Conservation (phyloP, 2,797 vertebrate genomes). For the Takifugu rubripes region DNA sequence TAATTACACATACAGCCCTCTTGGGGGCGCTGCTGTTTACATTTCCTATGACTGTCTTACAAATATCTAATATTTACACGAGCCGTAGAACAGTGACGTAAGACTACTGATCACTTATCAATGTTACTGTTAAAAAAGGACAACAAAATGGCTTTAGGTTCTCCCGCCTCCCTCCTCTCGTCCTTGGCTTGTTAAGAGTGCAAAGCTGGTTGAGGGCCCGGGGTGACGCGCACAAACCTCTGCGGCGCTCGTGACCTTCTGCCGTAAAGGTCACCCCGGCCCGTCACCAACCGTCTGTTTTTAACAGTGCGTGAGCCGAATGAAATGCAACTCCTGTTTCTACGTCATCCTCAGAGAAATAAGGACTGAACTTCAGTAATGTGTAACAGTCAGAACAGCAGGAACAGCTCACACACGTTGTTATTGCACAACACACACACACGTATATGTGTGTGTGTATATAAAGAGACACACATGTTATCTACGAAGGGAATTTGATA, state of each 20-base stretch:
- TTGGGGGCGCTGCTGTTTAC: constrained; percentile 53
- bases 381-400: constrained; percentile 69
- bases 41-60: constrained; percentile 52
- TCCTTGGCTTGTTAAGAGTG: constrained; percentile 76
- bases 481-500: constrained; percentile 12
- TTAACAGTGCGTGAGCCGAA: constrained; percentile 77
- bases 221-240: constrained; percentile 66
- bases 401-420: constrained; percentile 45
- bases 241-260: constrained; percentile 19
- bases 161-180: constrained; percentile 40
- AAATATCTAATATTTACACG: constrained; percentile 44
- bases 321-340: constrained; percentile 55
- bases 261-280: constrained; percentile 37
- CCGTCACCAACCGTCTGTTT: constrained; percentile 71
- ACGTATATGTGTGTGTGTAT: neutral
- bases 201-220: constrained; percentile 70
- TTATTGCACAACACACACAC: constrained; percentile 65
- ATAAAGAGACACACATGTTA: constrained; percentile 45
- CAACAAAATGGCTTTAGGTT: constrained; percentile 67
- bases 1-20: constrained; percentile 44
- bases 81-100: constrained; percentile 25
- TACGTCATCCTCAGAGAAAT: constrained; percentile 42
- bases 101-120: constrained; percentile 28
- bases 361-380: constrained; percentile 43
- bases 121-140: constrained; percentile 45